Conservation (phyloP, 2,888 invertebrate genomes). For the Epistrophe eligans region DNA sequence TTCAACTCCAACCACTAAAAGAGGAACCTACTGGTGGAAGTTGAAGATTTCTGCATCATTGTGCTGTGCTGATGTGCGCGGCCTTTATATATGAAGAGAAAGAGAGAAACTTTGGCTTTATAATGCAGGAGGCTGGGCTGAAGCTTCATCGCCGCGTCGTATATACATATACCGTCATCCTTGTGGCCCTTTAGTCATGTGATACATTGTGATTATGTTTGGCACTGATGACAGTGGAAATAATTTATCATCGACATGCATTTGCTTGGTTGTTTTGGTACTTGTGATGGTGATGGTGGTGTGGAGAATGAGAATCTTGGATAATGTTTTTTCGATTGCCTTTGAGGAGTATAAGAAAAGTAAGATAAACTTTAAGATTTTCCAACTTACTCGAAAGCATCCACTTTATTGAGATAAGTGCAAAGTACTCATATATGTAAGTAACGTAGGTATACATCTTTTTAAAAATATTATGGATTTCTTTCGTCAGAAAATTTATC, state of each 20-base stretch:
- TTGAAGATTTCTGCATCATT: slow-evolving; percentile 49
- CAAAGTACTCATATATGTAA: slow-evolving; percentile 1
- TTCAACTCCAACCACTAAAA: neutral
- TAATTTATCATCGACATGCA: slow-evolving; percentile 66
- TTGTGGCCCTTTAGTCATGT: slow-evolving; percentile 63
- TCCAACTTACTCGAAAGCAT: slow-evolving; percentile 10
- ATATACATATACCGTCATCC: slow-evolving; percentile 23
- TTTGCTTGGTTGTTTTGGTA: slow-evolving; percentile 27
- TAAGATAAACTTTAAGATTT: slow-evolving; percentile 40
- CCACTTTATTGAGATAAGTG: slow-evolving; percentile 5
- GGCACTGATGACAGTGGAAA: slow-evolving; percentile 66
- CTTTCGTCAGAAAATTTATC: too few relatives aligned
- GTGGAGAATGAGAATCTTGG: slow-evolving; percentile 7
- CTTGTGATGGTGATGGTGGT: neutral
- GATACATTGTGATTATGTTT: slow-evolving; percentile 70
- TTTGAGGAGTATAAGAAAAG: neutral
- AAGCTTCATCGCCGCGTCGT: slow-evolving; percentile 29
- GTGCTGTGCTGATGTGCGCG: slow-evolving; percentile 10
- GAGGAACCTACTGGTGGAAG: slow-evolving; percentile 16
- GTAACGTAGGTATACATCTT: neutral
- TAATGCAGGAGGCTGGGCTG: slow-evolving; percentile 39
- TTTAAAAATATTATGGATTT: too few relatives aligned
- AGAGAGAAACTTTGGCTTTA: slow-evolving; percentile 43
- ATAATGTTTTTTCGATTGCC: slow-evolving; percentile 25
- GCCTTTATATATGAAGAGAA: slow-evolving; percentile 13